Evolutionary conservation across 2,113 vertebrate genomes (phyloP).

Genomic region (Danionella cerebrum): DNA sequence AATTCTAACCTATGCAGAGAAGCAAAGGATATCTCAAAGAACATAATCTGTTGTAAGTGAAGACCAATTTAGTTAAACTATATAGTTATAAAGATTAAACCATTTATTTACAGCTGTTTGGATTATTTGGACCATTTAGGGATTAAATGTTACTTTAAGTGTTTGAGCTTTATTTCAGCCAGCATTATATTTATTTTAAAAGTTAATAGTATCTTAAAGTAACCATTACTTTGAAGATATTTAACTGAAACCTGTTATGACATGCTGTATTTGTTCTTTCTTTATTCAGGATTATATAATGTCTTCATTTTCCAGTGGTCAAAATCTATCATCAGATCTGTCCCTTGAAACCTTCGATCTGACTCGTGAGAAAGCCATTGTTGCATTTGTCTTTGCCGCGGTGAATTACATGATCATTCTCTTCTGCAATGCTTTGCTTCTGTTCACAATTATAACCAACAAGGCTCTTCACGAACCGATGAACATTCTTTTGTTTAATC

Average conservation of each 20-base stretch:
- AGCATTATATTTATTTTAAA: no score
- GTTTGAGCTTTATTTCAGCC: no score
- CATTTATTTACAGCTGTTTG: no score
- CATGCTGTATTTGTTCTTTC: background rate
- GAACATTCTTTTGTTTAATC: conserved; percentile 59
- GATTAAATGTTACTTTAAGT: no score
- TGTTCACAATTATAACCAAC: conserved; percentile 54
- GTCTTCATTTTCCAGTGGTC: conserved; percentile 31
- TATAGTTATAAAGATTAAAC: background rate
- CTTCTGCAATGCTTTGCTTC: conserved; percentile 58
- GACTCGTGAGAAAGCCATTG: conserved; percentile 24
- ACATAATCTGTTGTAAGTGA: background rate
- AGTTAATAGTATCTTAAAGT: no score
- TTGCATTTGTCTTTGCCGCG: conserved; percentile 53
- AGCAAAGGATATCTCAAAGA: background rate
- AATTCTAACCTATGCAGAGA: background rate
- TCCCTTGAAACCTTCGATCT: conserved; percentile 42
- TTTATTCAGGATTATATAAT: background rate
- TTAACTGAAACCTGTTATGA: no score
- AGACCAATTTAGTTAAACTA: background rate
- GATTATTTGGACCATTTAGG: no score
- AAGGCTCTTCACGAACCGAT: conserved; percentile 62
- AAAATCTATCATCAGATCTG: conserved; percentile 47
- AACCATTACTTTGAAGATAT: no score
- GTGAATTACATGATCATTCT: conserved; percentile 59